Base-by-base conservation (phyloP, 2,113 vertebrate genomes). In the Zapus hudsonius region DNA sequence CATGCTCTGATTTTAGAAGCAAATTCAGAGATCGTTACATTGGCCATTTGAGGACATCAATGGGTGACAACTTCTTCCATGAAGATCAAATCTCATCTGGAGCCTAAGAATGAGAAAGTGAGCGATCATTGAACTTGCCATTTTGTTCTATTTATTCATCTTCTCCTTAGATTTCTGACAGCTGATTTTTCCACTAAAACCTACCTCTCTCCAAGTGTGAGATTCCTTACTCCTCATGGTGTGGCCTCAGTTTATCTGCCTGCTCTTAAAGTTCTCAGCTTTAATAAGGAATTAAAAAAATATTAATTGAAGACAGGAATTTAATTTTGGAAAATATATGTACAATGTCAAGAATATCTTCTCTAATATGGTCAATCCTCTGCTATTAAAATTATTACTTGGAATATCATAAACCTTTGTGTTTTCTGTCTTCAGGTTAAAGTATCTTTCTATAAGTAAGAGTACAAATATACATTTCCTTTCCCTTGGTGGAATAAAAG, bases 111-210 rank as follows among this genome's bases (percentile, higher is more conserved):
- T 74, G 7, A 44, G 0, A 23, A 63, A 64, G 17, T 52, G 40
- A 2, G 70, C n/a, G 11, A 2, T 47, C 90, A 7, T 25, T 31
- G 80, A 29, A 42, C 7, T 4, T 69, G 15, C 29, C 70, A 52
- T 4, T 80, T 47, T 47, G 59, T 13, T 69, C 38, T 52, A 10
- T 52, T 3, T 52, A 52, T 7, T 52, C 40, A 7, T 42, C 4
- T 67, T 64, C 74, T 88, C 5, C 27, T 82, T 66, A 57, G 5
- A 82, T 36, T 57, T 67, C 69, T 82, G 29, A 38, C 7, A 78
- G 0, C 1, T 7, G 72, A 2, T 52, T 42, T 17, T 40, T 27
- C 8, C 52, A 3, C 1, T 10, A 38, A 72, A 2, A 1, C 13
- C 1, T 10, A 9, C 1, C 0, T 84, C 80, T 90, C 15, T 25